Percentiles rank a stretch among this genome's conserved stretches.
Conservation (phyloP, 1,140 invertebrate species). For the Drosophila nigromelanica region DNA sequence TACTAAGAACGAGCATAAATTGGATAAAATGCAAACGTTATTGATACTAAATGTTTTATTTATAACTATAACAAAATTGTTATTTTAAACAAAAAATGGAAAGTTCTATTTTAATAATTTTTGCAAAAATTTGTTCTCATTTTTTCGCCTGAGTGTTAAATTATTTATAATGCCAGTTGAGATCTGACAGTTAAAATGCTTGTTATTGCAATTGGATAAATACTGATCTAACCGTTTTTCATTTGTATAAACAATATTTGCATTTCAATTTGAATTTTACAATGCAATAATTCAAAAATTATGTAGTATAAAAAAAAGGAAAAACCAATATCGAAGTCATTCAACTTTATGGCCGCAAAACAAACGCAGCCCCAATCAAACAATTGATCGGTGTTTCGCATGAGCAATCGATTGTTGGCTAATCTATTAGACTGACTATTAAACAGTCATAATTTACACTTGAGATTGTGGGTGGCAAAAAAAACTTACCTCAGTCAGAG, state of each 20-base stretch:
- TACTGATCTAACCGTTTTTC: neutral
- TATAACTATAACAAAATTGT: too few species aligned
- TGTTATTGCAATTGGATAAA: constrained; percentile 32
- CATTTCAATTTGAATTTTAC: constrained; percentile 8
- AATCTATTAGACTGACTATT: neutral
- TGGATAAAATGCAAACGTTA: too few species aligned
- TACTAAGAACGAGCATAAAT: too few species aligned
- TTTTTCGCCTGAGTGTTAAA: neutral
- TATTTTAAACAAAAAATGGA: too few species aligned
- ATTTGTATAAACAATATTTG: constrained; percentile 16
- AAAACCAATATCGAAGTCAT: neutral
- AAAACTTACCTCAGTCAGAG: constrained; percentile 2
- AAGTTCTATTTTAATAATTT: too few species aligned
- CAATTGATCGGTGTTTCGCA: constrained; percentile 10
- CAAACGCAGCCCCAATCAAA: neutral
- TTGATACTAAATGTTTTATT: too few species aligned
- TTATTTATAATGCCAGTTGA: constrained; percentile 38
- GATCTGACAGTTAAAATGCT: constrained; percentile 17
- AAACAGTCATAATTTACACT: constrained; percentile 32
- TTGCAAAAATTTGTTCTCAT: too few species aligned
- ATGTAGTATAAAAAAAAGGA: neutral
- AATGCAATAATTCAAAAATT: constrained; percentile 6
- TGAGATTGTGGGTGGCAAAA: neutral
- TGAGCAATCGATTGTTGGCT: neutral
- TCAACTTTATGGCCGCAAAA: constrained; percentile 11